Evolutionary conservation across 2,797 vertebrate species (phyloP), one percentile per base, ranked within the genome.

Genomic region (Falco concolor): DNA sequence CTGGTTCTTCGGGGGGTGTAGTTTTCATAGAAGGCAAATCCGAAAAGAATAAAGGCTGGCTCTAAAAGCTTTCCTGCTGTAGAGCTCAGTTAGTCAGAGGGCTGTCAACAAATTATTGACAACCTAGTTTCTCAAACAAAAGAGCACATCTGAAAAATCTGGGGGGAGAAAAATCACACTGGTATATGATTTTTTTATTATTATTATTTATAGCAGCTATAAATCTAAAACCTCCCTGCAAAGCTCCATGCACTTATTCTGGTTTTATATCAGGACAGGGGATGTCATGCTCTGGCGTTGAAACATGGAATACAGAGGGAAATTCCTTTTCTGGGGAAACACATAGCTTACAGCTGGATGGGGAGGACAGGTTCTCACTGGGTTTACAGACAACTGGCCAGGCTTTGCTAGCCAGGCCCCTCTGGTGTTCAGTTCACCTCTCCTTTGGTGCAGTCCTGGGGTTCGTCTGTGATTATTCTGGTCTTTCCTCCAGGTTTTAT

Each of bases 141-240:
- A 81, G 12, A 52, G 20, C 4, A 6, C 1, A 16, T 18, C 24
- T 67, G 53, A 74, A 90, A 93, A 49, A 75, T 20, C 12, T 2
- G 2, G 2, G 2, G 10, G 30, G 3, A 6, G 10, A 23, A 45
- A 70, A 68, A 32, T 47, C 14, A 24, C 5, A 13, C 2, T 20
- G 17, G 13, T 40, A 20, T 44, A 45, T n/a, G 34, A 13, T 2
- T 47, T 60, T 53, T 34, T 76, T 2, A 44, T 60, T 30, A 53
- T 34, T 76, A 64, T 56, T 50, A 9, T 18, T 73, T 53, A 17
- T 12, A 70, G 28, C 15, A 53, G 7, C 15, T 64, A 9, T 45
- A 67, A 91, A 83, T 25, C 23, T 21, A 44, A 84, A 82, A 52
- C 1, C 8, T 45, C 4, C 14, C 57, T 67, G 32, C 36, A 53